Conservation (phyloP, 2,797 vertebrate genomes). For the Silurus aristotelis region DNA sequence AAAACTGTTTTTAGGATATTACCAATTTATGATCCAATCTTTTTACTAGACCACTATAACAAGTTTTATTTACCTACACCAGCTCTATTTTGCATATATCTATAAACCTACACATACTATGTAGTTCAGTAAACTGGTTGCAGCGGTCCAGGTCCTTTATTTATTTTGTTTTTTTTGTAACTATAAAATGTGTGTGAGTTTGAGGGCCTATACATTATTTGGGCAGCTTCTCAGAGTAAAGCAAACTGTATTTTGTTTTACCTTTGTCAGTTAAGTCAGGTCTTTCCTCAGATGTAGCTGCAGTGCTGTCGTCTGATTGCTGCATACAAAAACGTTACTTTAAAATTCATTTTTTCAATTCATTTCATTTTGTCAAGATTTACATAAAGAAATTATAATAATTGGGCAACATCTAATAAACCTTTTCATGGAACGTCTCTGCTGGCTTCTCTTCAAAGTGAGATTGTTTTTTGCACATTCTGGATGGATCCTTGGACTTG, state of each 20-base stretch:
- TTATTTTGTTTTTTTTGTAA: no score
- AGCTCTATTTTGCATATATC: background rate
- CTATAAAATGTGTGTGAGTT: background rate
- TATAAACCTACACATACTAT: background rate
- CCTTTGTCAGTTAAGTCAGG: slow-evolving; percentile 8
- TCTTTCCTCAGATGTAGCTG: background rate
- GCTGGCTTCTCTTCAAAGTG: background rate
- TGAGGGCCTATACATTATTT: background rate
- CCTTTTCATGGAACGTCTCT: slow-evolving; percentile 14
- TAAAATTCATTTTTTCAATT: background rate
- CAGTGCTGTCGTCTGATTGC: background rate
- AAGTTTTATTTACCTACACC: background rate
- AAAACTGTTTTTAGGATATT: background rate
- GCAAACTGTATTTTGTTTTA: background rate
- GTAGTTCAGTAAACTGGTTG: background rate
- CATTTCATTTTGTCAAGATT: background rate
- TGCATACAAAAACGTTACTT: background rate
- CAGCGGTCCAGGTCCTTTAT: background rate
- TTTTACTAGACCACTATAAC: background rate
- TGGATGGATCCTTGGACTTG: background rate
- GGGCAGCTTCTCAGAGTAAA: background rate
- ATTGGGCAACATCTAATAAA: background rate
- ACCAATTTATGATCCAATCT: background rate
- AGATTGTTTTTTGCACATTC: slow-evolving; percentile 14
- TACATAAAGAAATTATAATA: background rate